Conservation (phyloP, 2,113 vertebrate species). For the Eurypyga helias region DNA sequence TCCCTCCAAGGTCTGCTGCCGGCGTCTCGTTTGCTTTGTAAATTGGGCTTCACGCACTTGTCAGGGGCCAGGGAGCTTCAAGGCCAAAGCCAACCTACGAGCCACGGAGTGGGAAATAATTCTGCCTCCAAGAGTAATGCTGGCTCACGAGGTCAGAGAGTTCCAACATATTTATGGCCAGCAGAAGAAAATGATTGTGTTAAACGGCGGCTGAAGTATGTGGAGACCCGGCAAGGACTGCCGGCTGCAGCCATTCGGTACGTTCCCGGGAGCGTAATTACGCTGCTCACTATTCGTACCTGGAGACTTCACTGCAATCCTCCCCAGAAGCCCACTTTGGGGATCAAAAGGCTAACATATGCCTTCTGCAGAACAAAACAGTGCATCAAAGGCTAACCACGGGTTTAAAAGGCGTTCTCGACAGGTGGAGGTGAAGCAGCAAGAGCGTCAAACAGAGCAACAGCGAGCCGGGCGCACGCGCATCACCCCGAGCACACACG, state of each 20-base stretch:
- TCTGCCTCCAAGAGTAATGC: conserved; percentile 19
- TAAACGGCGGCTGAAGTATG: conserved; percentile 9
- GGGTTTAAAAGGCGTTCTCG: background rate
- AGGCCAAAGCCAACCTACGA: background rate
- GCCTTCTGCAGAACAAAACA: background rate
- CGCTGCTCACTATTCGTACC: background rate
- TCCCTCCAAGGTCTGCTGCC: background rate
- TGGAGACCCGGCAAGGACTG: background rate
- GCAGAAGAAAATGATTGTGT: conserved; percentile 27
- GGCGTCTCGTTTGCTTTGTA: background rate
- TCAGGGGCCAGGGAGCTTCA: background rate
- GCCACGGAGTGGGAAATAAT: background rate
- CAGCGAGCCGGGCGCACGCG: accelerated
- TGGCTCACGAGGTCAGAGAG: conserved; percentile 16
- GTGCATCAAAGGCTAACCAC: background rate
- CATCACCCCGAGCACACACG: background rate
- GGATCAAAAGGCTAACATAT: background rate
- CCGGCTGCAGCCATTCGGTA: background rate
- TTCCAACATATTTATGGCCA: conserved; percentile 36
- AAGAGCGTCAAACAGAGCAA: background rate
- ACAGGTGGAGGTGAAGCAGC: accelerated
- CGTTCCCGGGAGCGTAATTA: background rate
- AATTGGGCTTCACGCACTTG: background rate
- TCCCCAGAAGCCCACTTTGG: background rate
- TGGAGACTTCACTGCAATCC: background rate